Percentiles rank a stretch among this genome's conserved stretches.
phyloP scores from a whole-genome alignment of 2,797 vertebrate species.

The Falco berigora region DNA sequence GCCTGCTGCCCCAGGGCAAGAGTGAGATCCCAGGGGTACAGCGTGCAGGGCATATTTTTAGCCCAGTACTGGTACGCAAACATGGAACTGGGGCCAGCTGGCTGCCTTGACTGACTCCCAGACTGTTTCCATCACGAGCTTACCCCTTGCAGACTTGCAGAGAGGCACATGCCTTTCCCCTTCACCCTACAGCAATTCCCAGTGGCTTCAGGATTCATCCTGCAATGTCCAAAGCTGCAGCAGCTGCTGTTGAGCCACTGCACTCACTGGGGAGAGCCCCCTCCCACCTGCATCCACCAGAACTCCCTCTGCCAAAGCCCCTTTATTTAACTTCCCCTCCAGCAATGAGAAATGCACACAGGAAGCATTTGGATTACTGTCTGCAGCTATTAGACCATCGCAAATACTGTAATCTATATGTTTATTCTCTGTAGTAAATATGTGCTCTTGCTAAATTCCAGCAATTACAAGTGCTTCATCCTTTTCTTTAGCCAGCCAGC shows the following conservation, averaged over 20 bases:
- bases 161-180: rapidly evolving
- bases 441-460: conserved; percentile 45
- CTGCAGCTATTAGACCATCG: not conserved
- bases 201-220: rapidly evolving
- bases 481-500: conserved; percentile 52
- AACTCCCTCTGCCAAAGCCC: not conserved
- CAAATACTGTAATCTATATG: conserved; percentile 1
- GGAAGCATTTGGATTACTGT: not conserved
- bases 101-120: not conserved
- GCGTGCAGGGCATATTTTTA: not conserved
- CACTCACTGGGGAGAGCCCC: not conserved
- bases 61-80: not conserved
- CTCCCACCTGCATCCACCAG: not conserved
- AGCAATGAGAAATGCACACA: not conserved
- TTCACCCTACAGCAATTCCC: not conserved
- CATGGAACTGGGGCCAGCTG: not conserved
- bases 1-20: not conserved
- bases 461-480: conserved; percentile 48
- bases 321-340: not conserved
- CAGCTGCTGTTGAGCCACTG: not conserved
- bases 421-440: conserved; percentile 54
- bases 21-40: rapidly evolving
- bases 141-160: not conserved
- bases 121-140: not conserved
- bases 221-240: not conserved